A percentile compares a stretch with the other conserved stretches of the same genome.
Conservation (phyloP, 2,888 invertebrate genomes). For the Philereme vetulata region DNA sequence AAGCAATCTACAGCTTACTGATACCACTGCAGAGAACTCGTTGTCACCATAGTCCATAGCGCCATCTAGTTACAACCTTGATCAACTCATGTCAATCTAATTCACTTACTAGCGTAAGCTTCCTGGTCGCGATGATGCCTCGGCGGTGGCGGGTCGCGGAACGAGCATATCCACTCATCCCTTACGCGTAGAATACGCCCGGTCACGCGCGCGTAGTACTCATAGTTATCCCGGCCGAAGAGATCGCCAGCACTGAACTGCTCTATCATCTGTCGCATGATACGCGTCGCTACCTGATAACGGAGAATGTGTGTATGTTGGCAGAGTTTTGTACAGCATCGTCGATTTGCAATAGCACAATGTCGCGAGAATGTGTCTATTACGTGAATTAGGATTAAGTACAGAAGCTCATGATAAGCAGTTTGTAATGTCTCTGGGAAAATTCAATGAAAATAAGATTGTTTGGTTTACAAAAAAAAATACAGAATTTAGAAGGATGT, state of each 20-base stretch:
- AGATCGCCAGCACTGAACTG: constrained; percentile 98
- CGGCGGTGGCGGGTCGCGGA: constrained; percentile 92
- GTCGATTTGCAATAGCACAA: background rate
- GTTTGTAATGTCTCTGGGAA: background rate
- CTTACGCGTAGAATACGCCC: constrained; percentile 95
- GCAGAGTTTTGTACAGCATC: background rate
- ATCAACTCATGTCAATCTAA: background rate
- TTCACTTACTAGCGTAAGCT: constrained; percentile 85
- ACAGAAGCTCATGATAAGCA: background rate
- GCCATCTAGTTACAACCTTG: background rate
- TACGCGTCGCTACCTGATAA: constrained; percentile 93
- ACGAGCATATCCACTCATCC: constrained; percentile 98
- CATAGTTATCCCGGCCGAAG: constrained; percentile 97
- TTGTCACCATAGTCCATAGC: background rate
- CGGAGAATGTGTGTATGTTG: background rate
- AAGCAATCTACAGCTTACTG: no score
- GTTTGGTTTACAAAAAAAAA: no score
- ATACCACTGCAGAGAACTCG: no score
- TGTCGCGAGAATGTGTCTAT: background rate
- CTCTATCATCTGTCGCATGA: constrained; percentile 98
- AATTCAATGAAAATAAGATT: no score
- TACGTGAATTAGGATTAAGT: background rate
- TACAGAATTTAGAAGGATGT: no score
- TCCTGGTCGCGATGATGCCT: constrained; percentile 85
- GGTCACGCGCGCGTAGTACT: constrained; percentile 97